Conservation (phyloP, 64 coral and sea anemone species). For the Pachyseris speciosa region DNA sequence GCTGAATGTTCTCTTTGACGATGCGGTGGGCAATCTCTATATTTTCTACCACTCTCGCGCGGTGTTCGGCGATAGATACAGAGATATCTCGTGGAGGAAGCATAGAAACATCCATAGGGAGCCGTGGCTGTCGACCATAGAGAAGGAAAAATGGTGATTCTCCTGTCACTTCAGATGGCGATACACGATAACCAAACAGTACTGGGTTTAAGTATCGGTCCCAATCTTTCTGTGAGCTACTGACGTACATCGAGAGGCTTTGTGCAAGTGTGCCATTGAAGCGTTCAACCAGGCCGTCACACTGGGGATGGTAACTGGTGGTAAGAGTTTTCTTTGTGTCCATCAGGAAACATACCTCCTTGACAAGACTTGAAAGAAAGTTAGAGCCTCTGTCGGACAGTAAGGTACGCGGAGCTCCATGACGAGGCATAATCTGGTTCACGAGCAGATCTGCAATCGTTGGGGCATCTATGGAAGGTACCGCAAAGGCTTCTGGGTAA, state of each 20-base stretch:
- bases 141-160: slow-evolving; percentile 66
- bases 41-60: slow-evolving; percentile 26
- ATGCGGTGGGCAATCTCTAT: slow-evolving; percentile 42
- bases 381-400: slow-evolving; percentile 12
- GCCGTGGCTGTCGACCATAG: slow-evolving; percentile 2
- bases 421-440: background rate
- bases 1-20: slow-evolving; percentile 57
- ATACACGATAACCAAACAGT: slow-evolving; percentile 57
- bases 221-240: slow-evolving; percentile 61
- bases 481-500: slow-evolving; percentile 37
- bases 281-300: slow-evolving; percentile 35
- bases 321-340: slow-evolving; percentile 2
- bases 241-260: slow-evolving; percentile 47
- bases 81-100: slow-evolving; percentile 39
- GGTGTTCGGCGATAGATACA: slow-evolving; percentile 56
- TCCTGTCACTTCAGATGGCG: slow-evolving; percentile 38
- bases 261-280: background rate
- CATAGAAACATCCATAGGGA: slow-evolving; percentile 26
- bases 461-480: background rate
- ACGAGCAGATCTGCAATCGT: background rate
- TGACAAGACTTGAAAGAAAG: background rate
- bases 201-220: slow-evolving; percentile 49
- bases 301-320: slow-evolving; percentile 32
- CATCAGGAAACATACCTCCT: background rate
- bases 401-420: slow-evolving; percentile 12